phyloP scores from a whole-genome alignment of 1,140 invertebrate species.

The Drosophila persimilis region DNA sequence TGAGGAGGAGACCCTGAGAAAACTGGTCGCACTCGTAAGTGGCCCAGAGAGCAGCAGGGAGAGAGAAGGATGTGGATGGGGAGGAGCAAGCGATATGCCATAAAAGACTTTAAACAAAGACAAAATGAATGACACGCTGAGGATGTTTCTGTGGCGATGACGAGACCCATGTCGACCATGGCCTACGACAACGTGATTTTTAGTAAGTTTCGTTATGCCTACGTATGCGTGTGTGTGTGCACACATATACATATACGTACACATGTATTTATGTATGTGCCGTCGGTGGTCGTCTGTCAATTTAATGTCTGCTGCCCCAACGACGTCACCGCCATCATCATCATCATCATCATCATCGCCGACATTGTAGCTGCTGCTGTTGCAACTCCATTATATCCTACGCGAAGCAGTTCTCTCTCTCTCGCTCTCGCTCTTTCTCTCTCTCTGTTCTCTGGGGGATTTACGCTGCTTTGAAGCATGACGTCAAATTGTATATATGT shows the following conservation, averaged over 20 bases:
- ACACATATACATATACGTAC: not conserved
- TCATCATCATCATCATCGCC: constrained; percentile 28
- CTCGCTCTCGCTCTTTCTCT: constrained; percentile 5
- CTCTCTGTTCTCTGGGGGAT: constrained; percentile 49
- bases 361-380: constrained; percentile 50
- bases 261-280: constrained; percentile 38
- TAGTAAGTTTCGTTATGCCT: constrained; percentile 65
- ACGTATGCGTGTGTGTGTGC: constrained; percentile 13
- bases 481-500: constrained; percentile 71
- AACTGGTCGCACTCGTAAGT: constrained; percentile 51
- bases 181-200: constrained; percentile 79
- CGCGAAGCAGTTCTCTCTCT: constrained; percentile 32
- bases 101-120: constrained; percentile 69
- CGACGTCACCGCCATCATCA: constrained; percentile 50
- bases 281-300: constrained; percentile 72
- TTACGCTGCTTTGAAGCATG: constrained; percentile 75
- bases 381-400: constrained; percentile 74
- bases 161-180: constrained; percentile 67
- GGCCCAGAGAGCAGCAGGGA: constrained; percentile 47
- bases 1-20: constrained; percentile 9
- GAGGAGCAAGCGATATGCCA: constrained; percentile 34
- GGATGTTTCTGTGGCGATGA: constrained; percentile 62
- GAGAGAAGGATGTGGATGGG: constrained; percentile 9
- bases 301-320: constrained; percentile 69
- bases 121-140: constrained; percentile 72